phyloP scores from a whole-genome alignment of 2,797 vertebrate species.

The Anabacerthia variegaticeps region DNA sequence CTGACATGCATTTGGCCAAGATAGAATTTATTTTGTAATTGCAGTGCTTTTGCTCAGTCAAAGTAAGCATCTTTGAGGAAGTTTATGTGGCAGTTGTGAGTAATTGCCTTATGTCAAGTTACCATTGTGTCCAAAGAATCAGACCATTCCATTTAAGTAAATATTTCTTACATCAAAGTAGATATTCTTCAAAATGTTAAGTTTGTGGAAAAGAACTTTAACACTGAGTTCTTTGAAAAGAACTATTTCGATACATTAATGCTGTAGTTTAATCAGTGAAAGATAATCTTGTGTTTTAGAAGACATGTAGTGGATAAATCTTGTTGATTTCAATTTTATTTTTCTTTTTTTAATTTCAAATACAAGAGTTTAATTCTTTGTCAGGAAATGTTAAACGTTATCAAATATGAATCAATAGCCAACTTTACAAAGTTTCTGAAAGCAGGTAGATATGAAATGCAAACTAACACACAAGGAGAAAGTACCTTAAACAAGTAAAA shows the following conservation, averaged over 20 bases:
- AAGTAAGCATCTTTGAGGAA: neutral
- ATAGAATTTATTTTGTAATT: neutral
- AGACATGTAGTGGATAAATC: neutral
- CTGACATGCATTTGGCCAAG: neutral
- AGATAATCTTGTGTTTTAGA: neutral
- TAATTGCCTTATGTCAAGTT: neutral
- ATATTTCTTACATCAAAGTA: neutral
- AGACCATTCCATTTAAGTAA: neutral
- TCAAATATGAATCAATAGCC: neutral
- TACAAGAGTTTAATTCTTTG: neutral
- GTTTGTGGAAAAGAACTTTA: neutral
- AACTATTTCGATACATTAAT: neutral
- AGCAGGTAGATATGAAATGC: neutral
- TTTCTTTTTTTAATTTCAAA: neutral
- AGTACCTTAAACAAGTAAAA: neutral
- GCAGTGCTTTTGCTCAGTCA: neutral
- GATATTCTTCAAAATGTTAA: neutral
- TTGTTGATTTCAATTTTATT: neutral
- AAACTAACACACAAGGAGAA: neutral
- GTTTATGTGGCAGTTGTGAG: neutral
- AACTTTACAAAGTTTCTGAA: neutral
- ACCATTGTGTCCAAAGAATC: neutral
- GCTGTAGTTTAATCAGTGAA: neutral
- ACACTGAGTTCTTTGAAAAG: neutral
- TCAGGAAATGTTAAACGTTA: neutral